Conservation (phyloP, 2,113 vertebrate genomes). For the Scopus umbretta region DNA sequence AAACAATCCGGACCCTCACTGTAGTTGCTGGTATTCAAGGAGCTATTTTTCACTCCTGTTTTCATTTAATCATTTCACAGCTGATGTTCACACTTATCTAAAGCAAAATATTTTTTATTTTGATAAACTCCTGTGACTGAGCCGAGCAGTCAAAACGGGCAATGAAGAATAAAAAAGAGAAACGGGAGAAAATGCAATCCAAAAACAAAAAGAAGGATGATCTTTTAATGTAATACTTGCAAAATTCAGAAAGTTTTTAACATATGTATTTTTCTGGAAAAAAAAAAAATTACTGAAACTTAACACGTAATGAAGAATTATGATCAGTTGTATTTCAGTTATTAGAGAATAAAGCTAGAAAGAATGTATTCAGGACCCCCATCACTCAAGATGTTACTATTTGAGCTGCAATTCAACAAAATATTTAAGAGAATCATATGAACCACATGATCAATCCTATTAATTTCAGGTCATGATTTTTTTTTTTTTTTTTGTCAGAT, state of each 20-base stretch:
- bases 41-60: not conserved
- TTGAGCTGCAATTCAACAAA: not conserved
- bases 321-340: not conserved
- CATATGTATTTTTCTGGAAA: not conserved
- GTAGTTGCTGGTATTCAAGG: not conserved
- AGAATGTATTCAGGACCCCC: not conserved
- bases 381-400: not conserved
- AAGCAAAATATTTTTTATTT: slow-evolving; percentile 28
- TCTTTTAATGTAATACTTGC: not conserved
- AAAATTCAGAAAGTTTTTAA: slow-evolving; percentile 2
- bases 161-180: not conserved
- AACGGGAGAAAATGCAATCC: not conserved
- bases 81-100: not conserved
- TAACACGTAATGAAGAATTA: slow-evolving; percentile 16
- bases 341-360: not conserved
- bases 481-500: not conserved
- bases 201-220: not conserved
- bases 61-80: not conserved
- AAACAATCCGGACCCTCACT: not conserved
- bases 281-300: not conserved
- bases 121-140: not conserved
- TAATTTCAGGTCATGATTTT: not conserved
- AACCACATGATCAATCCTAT: not conserved
- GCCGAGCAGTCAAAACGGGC: not conserved
- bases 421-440: not conserved